Base-by-base conservation (phyloP, 2,888 invertebrate species). In the Hyposoter didymator region DNA sequence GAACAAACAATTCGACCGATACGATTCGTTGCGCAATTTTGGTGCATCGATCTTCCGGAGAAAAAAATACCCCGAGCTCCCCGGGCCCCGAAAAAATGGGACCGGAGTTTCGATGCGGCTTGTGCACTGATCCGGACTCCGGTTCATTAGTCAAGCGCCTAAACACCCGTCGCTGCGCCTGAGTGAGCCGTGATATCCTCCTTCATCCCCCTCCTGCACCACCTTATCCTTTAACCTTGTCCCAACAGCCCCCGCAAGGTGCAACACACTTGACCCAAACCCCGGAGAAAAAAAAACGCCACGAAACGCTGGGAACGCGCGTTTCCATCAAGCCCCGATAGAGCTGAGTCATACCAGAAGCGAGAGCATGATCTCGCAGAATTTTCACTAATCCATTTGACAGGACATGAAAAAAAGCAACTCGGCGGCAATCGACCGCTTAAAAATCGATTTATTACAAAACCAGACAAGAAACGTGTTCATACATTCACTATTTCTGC, bases 401-500 rank as follows among this genome's bases (percentile, higher is more conserved):
- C 35, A 75, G 64, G 59, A 66, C 59, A 85, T 79, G 82, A 70
- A 64, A 74, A 43, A 43, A 39, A 14, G 17, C 62, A 64, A 64
- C 83, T 78, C 84, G 84, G 82, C 86, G 88, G 88, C 92, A 91
- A 92, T 91, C 90, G 91, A 89, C 90, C 93, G 92, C 91, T 94
- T 93, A 93, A 93, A 93, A 93, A 83, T 91, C 93, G 88, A 93
- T 93, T 93, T 93, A 93, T 93, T 91, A 91, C 87, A 88, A 74
- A 62, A 74, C 69, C 6, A 5, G 64, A 82, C 19, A 47, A 55
- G 59, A 2, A 43, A 12, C 43, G 19, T 4, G 12, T 45, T 70
- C 47, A 45, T 0, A 22, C 47, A 17, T 49, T 70, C 22, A 47
- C 22, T 28, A 28, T 28, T 28, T 5, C 14, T 28, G 28, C 59